Evolutionary conservation across 2,797 vertebrate genomes (phyloP).

Genomic region (Lates japonicus): DNA sequence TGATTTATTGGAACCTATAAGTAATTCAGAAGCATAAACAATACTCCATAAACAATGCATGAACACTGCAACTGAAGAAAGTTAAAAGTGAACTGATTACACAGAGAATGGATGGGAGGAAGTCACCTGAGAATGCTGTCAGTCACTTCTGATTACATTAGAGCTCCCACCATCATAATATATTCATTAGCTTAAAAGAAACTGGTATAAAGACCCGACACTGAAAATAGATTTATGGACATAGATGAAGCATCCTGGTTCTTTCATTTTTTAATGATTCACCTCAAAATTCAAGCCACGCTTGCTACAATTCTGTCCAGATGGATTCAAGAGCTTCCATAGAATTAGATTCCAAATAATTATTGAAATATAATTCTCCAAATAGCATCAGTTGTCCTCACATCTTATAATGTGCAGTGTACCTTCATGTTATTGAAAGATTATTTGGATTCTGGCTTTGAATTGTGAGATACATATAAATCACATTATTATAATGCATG

Average conservation of each 20-base stretch:
- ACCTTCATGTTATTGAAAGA: conserved; percentile 23
- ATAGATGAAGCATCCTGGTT: conserved; percentile 10
- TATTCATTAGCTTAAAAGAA: conserved; percentile 31
- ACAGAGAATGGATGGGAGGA: conserved; percentile 9
- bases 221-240: conserved; percentile 22
- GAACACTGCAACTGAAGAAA: not conserved
- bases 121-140: conserved; percentile 40
- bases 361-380: not conserved
- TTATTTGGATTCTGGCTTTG: conserved; percentile 24
- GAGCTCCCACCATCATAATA: conserved; percentile 20
- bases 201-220: conserved; percentile 14
- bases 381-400: conserved; percentile 43
- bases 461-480: conserved; percentile 16
- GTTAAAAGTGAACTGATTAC: conserved; percentile 6
- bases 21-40: conserved; percentile 49
- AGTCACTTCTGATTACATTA: conserved; percentile 42
- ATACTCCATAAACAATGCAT: conserved; percentile 38
- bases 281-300: conserved; percentile 13
- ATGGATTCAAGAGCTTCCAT: conserved; percentile 18
- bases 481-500: conserved; percentile 11
- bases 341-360: conserved; percentile 25
- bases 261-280: conserved; percentile 21
- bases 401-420: conserved; percentile 24
- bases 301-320: not conserved
- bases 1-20: conserved; percentile 32